Percentiles rank a stretch among this genome's conserved stretches.
Conservation (phyloP, 2,888 invertebrate species). For the Junonia oenone region DNA sequence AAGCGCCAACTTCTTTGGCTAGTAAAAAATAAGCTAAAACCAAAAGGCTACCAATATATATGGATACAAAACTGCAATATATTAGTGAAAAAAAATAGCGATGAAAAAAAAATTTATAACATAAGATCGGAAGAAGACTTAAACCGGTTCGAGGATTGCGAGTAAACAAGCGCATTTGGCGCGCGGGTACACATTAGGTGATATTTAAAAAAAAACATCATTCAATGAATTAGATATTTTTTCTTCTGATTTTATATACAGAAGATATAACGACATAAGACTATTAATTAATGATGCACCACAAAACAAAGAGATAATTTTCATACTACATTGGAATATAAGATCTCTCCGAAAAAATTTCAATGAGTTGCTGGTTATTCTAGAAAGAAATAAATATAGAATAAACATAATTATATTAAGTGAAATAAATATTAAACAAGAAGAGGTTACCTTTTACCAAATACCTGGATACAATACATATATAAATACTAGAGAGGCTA, state of each 20-base stretch:
- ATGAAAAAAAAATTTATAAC: background rate
- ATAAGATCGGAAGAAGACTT: background rate
- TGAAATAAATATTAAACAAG: slow-evolving; percentile 14
- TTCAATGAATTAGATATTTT: background rate
- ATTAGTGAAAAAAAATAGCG: background rate
- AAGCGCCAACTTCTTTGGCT: background rate
- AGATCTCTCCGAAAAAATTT: slow-evolving; percentile 6
- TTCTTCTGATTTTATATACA: background rate
- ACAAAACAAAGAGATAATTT: background rate
- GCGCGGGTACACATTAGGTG: background rate
- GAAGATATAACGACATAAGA: slow-evolving; percentile 1
- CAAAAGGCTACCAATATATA: background rate
- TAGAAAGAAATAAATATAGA: background rate
- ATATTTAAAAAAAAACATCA: background rate
- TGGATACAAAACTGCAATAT: background rate
- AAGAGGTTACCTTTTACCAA: slow-evolving; percentile 10
- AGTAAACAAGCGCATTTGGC: background rate
- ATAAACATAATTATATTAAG: slow-evolving; percentile 9
- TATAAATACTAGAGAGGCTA: background rate
- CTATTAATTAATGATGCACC: background rate
- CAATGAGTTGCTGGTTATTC: background rate
- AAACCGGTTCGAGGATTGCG: background rate
- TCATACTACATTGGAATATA: slow-evolving; percentile 6
- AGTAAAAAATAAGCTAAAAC: background rate
- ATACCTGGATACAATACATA: slow-evolving; percentile 11